Base-by-base conservation (phyloP, 2,888 invertebrate genomes). In the Minunthozetes semirufus region DNA sequence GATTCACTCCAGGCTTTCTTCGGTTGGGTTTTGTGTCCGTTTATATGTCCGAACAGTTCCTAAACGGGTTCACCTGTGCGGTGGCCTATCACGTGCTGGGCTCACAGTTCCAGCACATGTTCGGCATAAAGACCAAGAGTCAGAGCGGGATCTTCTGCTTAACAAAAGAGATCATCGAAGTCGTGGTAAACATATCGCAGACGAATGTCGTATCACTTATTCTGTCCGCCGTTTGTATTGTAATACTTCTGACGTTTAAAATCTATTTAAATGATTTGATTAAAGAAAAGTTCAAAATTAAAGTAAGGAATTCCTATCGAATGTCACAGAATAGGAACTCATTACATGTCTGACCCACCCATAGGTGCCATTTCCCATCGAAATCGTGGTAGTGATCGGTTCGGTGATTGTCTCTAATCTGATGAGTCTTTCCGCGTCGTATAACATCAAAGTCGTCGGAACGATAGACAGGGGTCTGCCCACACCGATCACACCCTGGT, bases 181-280 rank as follows among this genome's bases (percentile, higher is more conserved):
- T 84, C 76, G 82, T 83, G 77, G 77, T 83, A 75, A 84, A 86
- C 78, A 82, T 90, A 77, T 80, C 84, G 0, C 17, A 77, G 8
- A 81, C 82, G 0, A 83, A 84, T 76, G 50, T 80, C 17, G 80
- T 82, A 3, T 81, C 83, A 0, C 72, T 83, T 33, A 80, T 82
- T 17, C 80, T 81, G 4, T 81, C 83, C 0, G 74, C 81, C 4
- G 79, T 82, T 19, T 81, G 81, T 76, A 82, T 83, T 70, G 76
- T 80, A 1, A 74, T 82, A 25, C 79, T 84, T 29, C 76, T 81
- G n/a, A 27, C 81, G n/a, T 81, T 82, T 22, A 84, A 84, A 79
- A 11, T 75, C 13, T 73, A 72, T 48, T 82, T 84, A 72, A 84
- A 84, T 78, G 83, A 42, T n/a, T 71, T 33, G 71, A 42, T 71